Percentiles rank a stretch among this genome's conserved stretches.
Conservation (phyloP, 1,140 invertebrate species). For the Helicoverpa zea region DNA sequence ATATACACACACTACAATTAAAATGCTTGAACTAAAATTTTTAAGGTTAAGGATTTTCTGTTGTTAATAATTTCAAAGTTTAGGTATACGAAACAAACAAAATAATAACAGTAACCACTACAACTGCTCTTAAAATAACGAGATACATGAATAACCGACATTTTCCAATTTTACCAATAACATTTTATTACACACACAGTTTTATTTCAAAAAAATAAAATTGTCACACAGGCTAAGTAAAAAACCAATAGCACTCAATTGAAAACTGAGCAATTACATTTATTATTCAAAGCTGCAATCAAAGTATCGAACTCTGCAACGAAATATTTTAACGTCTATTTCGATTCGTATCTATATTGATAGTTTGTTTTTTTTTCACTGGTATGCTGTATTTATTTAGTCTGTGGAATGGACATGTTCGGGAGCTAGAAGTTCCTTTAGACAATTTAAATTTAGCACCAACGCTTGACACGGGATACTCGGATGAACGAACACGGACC, state of each 20-base stretch:
- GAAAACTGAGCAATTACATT: slow-evolving; percentile 20
- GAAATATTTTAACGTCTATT: slow-evolving; percentile 15
- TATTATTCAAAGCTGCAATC: slow-evolving; percentile 17
- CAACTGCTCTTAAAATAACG: too few species aligned
- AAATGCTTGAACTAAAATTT: too few species aligned
- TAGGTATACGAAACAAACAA: background rate
- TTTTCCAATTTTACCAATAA: too few species aligned
- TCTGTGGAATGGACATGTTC: slow-evolving; percentile 5
- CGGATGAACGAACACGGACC: background rate
- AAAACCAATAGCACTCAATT: slow-evolving; percentile 9
- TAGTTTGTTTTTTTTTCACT: background rate
- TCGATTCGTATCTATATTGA: background rate
- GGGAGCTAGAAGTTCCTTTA: background rate
- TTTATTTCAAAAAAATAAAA: slow-evolving; percentile 9
- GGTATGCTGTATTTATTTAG: background rate
- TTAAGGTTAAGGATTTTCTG: too few species aligned
- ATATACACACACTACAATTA: too few species aligned
- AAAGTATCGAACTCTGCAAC: background rate
- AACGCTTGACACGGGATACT: background rate
- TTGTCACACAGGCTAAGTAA: background rate
- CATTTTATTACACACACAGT: background rate
- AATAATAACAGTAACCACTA: too few species aligned
- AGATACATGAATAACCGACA: too few species aligned
- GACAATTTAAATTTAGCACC: slow-evolving; percentile 15
- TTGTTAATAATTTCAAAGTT: too few species aligned